A percentile compares a stretch with the other conserved stretches of the same genome.
These are phyloP conservation scores for Euphonia xanthogaster DNA, from an alignment of 2,797 vertebrate species.

Conservation along the genomic window DNA sequence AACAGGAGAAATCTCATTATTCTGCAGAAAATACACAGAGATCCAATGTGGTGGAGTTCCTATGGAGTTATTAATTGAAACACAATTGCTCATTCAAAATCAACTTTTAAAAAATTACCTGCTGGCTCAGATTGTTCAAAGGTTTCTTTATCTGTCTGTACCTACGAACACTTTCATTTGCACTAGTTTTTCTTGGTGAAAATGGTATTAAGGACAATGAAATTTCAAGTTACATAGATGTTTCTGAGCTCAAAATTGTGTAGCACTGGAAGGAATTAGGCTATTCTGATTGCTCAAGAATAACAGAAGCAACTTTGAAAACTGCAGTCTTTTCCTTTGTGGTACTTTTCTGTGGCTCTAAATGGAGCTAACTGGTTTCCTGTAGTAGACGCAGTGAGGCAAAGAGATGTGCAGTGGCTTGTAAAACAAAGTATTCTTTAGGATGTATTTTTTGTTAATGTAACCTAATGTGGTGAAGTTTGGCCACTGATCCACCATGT, in stretches of 20 bases:
- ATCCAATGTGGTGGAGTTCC: background rate
- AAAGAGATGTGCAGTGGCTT: background rate
- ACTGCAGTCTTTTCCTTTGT: background rate
- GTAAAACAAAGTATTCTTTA: background rate
- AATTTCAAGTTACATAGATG: background rate
- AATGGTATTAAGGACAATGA: background rate
- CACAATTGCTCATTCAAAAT: background rate
- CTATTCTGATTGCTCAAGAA: background rate
- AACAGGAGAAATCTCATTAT: background rate
- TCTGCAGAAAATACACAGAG: background rate
- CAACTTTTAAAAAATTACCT: background rate
- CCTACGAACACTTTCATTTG: background rate
- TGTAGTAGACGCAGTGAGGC: background rate
- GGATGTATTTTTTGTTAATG: background rate
- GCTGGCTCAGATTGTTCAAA: background rate
- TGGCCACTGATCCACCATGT: background rate
- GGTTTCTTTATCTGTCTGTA: background rate
- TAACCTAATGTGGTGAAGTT: background rate
- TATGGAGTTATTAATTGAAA: background rate
- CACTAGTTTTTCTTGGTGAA: background rate
- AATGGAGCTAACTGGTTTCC: background rate
- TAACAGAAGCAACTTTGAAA: background rate
- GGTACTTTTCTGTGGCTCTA: background rate
- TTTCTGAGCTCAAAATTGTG: background rate
- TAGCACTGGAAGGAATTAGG: background rate